A percentile compares a stretch with the other conserved stretches of the same genome.
Conservation (phyloP, 2,113 vertebrate species). For the Calidris pygmaea region DNA sequence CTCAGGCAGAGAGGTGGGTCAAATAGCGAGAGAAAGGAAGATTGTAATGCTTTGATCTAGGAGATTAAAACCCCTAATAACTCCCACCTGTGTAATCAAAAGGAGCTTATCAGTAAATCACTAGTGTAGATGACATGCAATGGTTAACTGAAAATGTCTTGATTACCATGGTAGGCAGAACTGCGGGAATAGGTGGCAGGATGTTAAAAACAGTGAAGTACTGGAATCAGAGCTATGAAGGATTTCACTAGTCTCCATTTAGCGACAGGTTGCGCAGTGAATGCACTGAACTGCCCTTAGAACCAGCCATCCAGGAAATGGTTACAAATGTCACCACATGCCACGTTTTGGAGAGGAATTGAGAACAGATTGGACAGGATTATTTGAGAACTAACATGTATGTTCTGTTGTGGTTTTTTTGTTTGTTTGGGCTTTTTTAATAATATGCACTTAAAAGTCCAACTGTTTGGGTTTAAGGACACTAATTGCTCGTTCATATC, state of each 20-base stretch:
- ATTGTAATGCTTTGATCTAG: background rate
- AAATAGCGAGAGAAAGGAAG: background rate
- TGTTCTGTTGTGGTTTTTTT: background rate
- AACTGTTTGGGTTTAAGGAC: background rate
- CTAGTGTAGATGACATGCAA: background rate
- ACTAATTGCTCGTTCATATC: background rate
- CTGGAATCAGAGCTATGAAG: background rate
- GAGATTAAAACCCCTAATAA: background rate
- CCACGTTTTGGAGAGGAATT: background rate
- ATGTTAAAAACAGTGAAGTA: background rate
- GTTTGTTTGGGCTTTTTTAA: background rate
- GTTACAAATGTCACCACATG: background rate
- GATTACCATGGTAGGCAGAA: background rate
- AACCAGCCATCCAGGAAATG: background rate
- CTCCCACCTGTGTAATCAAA: background rate
- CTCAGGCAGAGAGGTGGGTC: background rate
- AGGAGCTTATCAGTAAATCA: background rate
- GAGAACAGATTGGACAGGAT: background rate
- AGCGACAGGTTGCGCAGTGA: background rate
- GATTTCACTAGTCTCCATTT: background rate
- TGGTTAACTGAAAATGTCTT: background rate
- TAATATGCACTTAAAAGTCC: background rate
- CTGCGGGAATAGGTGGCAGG: background rate
- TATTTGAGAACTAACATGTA: background rate
- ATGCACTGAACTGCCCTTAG: background rate